Evolutionary conservation across 1,140 invertebrate species (phyloP), one percentile per base, ranked within the genome.

Genomic region (Heliothis subflexa): DNA sequence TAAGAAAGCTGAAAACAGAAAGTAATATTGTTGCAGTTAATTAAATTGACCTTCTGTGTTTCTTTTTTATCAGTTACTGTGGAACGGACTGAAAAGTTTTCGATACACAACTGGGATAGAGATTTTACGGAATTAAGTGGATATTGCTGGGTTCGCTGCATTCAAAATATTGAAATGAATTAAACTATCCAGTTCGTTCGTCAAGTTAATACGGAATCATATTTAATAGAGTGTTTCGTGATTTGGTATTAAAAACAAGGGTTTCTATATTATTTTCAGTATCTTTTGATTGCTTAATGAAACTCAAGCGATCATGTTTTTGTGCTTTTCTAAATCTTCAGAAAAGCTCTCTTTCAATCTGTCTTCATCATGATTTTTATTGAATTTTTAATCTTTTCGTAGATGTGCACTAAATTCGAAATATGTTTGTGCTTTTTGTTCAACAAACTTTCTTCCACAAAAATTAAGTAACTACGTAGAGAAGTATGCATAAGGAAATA

Each of bases 91-190:
- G 28, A 10, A 50, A 68, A 50, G 45, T 68, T 68, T 68, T 68
- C 16, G 47, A 68, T 68, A 68, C 64, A 68, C 64, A 68, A 68
- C 64, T 9, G 45, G 18, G 18, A 14, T 45, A 45, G 45, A 47
- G 45, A 25, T 49, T 50, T 68, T 14, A 68, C 12, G 47, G 64
- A 68, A 50, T 49, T 68, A 50, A 21, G 18, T 21, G 9, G 64
- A 68, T 49, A 68, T 14, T 25, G 28, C 14, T 12, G 49, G 18
- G 16, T 25, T 59, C 55, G 21, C 61, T 64, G 61, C 61, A 64
- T 64, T 45, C 33, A 64, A 64, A 64, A 16, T 16, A 64, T 59
- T 54, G 52, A 54, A 54, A 4, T 54, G 2, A 25, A 57, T 40
- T 9, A 2, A 14, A 64, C 40, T 45, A 25, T 59, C 28, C 11